Conservation (phyloP, 2,888 invertebrate species). For the Phragmatobia fuliginosa region DNA sequence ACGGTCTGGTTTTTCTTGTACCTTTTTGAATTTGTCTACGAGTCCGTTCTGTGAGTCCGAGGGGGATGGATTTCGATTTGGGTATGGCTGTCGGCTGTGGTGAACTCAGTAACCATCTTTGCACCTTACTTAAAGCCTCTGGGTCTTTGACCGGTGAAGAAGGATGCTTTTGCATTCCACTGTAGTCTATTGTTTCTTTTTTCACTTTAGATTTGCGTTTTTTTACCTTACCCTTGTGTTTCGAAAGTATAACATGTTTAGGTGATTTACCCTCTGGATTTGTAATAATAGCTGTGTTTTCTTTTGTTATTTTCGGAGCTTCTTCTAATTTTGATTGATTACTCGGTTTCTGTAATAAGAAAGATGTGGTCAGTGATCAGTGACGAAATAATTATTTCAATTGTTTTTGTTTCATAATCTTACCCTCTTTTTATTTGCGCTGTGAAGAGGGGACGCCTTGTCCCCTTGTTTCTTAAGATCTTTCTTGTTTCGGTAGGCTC, state of each 20-base stretch:
- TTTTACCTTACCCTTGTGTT: slow-evolving; percentile 82
- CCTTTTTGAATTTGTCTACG: slow-evolving; percentile 83
- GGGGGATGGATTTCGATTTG: slow-evolving; percentile 94
- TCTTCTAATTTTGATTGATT: slow-evolving; percentile 72
- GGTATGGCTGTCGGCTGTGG: slow-evolving; percentile 88
- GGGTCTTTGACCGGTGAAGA: slow-evolving; percentile 85
- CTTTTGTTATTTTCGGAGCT: slow-evolving; percentile 73
- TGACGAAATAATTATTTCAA: neutral
- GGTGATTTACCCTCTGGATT: slow-evolving; percentile 86
- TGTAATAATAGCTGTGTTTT: slow-evolving; percentile 75
- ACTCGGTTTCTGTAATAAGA: slow-evolving; percentile 72
- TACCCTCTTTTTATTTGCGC: slow-evolving; percentile 82
- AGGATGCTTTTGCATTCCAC: slow-evolving; percentile 88
- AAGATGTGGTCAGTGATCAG: neutral
- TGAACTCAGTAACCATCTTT: slow-evolving; percentile 93
- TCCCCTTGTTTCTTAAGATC: slow-evolving; percentile 77
- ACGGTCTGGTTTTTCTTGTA: slow-evolving; percentile 84
- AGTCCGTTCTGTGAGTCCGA: slow-evolving; percentile 88
- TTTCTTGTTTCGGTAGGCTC: slow-evolving; percentile 86
- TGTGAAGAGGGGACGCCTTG: slow-evolving; percentile 78
- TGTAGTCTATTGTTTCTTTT: slow-evolving; percentile 93
- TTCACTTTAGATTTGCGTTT: slow-evolving; percentile 87
- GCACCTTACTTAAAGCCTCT: slow-evolving; percentile 91
- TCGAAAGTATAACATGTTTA: slow-evolving; percentile 82
- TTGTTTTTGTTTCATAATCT: slow-evolving; percentile 40